These are phyloP conservation scores for Noctua janthina DNA, from an alignment of 2,888 invertebrate species.

Conservation along the genomic window DNA sequence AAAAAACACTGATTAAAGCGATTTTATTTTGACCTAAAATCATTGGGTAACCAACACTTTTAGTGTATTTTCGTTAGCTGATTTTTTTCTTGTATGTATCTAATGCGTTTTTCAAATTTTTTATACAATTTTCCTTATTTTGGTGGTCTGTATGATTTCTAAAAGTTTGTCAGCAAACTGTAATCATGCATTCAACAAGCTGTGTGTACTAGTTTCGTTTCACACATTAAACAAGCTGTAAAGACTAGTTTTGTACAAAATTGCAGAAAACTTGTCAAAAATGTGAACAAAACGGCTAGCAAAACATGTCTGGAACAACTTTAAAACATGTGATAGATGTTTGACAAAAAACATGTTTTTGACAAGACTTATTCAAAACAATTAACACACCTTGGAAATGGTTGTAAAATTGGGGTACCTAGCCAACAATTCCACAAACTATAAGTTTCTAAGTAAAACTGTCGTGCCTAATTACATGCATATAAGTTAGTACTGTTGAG, in stretches of 20 bases:
- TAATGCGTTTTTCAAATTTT: no score
- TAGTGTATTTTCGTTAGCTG: no score
- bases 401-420: neutral
- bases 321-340: neutral
- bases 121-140: no score
- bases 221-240: neutral
- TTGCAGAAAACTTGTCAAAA: neutral
- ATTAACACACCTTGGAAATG: neutral
- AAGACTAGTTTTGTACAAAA: neutral
- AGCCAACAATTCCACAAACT: conserved; percentile 12
- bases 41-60: no score
- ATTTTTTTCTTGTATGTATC: no score
- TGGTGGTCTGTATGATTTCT: no score
- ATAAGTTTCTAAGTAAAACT: conserved; percentile 42
- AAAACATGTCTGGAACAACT: neutral
- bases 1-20: no score
- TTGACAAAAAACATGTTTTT: neutral
- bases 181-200: neutral
- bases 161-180: neutral
- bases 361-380: neutral
- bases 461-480: conserved; percentile 55
- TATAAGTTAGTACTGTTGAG: conserved; percentile 58
- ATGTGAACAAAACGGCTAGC: neutral
- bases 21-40: no score
- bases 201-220: neutral